Evolutionary conservation across 23 tunicate species (phyloP), one percentile per base, ranked within the genome.

Genomic region (Aplidium turbinatum): DNA sequence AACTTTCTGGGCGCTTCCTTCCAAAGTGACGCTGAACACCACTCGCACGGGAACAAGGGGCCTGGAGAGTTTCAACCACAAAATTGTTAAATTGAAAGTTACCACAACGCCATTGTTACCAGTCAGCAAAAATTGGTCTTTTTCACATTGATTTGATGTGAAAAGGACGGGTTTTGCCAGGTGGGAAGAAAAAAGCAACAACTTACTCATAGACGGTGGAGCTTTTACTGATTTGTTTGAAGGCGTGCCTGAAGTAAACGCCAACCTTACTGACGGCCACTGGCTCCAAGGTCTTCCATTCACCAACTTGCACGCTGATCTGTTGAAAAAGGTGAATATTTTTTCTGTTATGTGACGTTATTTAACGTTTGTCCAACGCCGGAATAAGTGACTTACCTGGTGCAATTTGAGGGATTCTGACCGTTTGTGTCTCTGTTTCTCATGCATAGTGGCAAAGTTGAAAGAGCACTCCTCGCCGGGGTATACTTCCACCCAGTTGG

Each of bases 241-340:
- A 39, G 2, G 89, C 92, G 63, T 95, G 99, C 38, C 99, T 42
- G 54, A 95, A 95, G 72, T 78, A 95, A 46, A 72, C 70, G 11
- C 99, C 99, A 58, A 95, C 99, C 60, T 85, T 89, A 42, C 96
- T 95, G 29, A 95, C 89, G 20, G 99, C 84, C 9, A 95, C 96
- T 0, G 99, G 92, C 34, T 87, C 48, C 5, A 95, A 51, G 2
- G 71, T 54, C 38, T 78, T 75, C 96, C 96, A 95, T 21, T 73
- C 92, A 4, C 70, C 96, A 1, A 89, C 86, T 60, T 89, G 79
- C 13, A 87, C 79, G 7, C 58, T 53, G 46, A 95, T 78, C 87
- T 91, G 65, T 13, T 16, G 24, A 56, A 9, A 20, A 16, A n/a
- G n/a, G n/a, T n/a, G n/a, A n/a, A n/a, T n/a, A n/a, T n/a, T n/a